A percentile compares a stretch with the other conserved stretches of the same genome.
phyloP scores from a whole-genome alignment of 2,888 invertebrate species.

The Mesochorus sp. region DNA sequence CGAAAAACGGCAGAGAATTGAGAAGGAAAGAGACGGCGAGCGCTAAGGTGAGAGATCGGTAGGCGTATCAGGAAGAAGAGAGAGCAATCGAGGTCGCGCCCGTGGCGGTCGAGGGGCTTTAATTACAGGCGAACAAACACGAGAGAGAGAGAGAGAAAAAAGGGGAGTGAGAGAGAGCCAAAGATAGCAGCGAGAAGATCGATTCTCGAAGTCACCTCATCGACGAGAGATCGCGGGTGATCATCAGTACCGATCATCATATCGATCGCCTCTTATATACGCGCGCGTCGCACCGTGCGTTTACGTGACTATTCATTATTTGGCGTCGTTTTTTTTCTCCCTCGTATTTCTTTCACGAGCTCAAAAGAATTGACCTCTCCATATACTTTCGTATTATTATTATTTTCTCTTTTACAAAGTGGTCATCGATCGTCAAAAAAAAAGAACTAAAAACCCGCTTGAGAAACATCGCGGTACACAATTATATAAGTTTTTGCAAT shows the following conservation, averaged over 20 bases:
- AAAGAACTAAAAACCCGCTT: too few species aligned
- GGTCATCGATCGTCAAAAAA: too few species aligned
- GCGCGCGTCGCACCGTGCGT: slow-evolving; percentile 23
- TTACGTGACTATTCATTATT: slow-evolving; percentile 24
- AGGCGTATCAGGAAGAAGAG: slow-evolving; percentile 64
- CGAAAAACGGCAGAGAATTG: slow-evolving; percentile 8
- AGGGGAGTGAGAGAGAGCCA: slow-evolving; percentile 38
- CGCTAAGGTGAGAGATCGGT: slow-evolving; percentile 62
- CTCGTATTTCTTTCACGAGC: neutral
- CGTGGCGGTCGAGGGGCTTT: slow-evolving; percentile 67
- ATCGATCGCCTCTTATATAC: slow-evolving; percentile 10
- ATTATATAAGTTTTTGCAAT: too few species aligned
- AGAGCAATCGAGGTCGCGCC: slow-evolving; percentile 69
- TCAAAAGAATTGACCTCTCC: neutral
- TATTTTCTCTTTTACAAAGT: neutral
- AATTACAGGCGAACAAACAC: slow-evolving; percentile 72
- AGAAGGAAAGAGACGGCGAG: slow-evolving; percentile 13
- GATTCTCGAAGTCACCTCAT: slow-evolving; percentile 65
- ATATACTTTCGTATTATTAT: too few species aligned
- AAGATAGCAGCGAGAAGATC: slow-evolving; percentile 73
- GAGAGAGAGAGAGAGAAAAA: slow-evolving; percentile 40
- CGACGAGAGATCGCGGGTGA: slow-evolving; percentile 52
- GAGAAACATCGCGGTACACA: too few species aligned
- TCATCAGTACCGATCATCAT: slow-evolving; percentile 47
- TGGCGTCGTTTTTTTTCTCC: neutral